Evolutionary conservation across 37 sponge, comb jelly and placozoan genomes (phyloP), one percentile per base, ranked within the genome.

Genomic region (Crambe crambe): DNA sequence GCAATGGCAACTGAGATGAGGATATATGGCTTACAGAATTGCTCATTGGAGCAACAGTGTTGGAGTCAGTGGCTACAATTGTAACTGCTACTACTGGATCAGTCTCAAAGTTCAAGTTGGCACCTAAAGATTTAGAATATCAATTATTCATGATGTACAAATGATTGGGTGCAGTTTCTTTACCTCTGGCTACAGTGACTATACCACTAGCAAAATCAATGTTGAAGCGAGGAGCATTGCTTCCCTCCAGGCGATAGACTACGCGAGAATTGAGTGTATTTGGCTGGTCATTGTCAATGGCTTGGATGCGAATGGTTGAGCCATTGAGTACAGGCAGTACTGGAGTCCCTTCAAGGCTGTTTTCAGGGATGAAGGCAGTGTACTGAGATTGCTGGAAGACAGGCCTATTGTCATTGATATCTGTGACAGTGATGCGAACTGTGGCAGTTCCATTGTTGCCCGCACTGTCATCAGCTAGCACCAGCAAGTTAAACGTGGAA

Each of bases 381-480:
- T 78, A 78, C 20, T 23, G 34, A 35, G 64, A 1, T 26, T 60
- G 65, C 27, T 23, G 58, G 39, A 86, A 86, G 25, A 21, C 31
- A 30, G 86, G 80, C 0, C 39, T 65, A 22, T 86, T 38, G 44
- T 86, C 86, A 63, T 86, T 86, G 57, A 79, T 56, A 72, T 86
- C 86, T 18, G 39, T 2, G 30, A 86, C 37, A 25, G 80, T 47
- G 30, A 86, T 57, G 32, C 78, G 79, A 31, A 86, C 76, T 15
- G 58, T 78, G 26, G 80, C 72, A 4, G 74, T 81, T 1, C 73
- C 71, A 21, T 29, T 56, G 29, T 74, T 74, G 12, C 38, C 58
- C 3, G 30, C 78, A 34, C 62, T 44, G 56, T 87, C 88, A 26
- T 36, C 30, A 27, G 82, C 88, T 18, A 30, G 10, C 0, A 81